Conservation (phyloP, 2,113 vertebrate genomes). For the Microtus oregoni region DNA sequence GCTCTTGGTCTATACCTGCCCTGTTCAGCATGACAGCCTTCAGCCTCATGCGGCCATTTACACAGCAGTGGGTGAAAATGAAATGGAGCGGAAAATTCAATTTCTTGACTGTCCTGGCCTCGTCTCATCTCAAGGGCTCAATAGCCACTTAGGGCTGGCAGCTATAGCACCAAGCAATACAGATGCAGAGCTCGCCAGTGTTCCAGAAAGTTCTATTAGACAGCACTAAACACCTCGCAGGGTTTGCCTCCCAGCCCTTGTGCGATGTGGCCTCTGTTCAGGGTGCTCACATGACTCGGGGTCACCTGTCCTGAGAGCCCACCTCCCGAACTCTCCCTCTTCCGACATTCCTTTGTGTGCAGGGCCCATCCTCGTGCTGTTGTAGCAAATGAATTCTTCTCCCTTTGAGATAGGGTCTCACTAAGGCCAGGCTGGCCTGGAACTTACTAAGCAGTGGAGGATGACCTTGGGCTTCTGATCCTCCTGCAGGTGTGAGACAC, state of each 20-base stretch:
- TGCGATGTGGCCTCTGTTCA: too few relatives aligned
- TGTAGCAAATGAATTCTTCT: not conserved
- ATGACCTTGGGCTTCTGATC: not conserved
- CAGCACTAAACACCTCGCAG: not conserved
- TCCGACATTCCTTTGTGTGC: not conserved
- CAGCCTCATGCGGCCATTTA: not conserved
- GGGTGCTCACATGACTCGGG: not conserved
- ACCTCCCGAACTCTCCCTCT: too few relatives aligned
- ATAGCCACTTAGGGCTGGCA: not conserved
- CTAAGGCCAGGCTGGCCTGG: not conserved
- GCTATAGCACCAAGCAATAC: not conserved
- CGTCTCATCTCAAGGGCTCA: not conserved
- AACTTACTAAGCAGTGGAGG: not conserved
- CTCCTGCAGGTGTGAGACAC: not conserved
- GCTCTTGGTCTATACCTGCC: not conserved
- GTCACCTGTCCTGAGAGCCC: not conserved
- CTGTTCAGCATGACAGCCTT: not conserved
- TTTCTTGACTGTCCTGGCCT: not conserved
- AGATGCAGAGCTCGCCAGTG: not conserved
- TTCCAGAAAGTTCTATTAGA: slow-evolving; percentile 3
- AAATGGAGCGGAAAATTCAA: slow-evolving; percentile 48
- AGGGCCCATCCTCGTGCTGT: not conserved
- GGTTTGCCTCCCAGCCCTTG: not conserved
- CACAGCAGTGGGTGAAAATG: not conserved
- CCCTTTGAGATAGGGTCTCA: not conserved